phyloP scores from a whole-genome alignment of 2,888 invertebrate species.

The Drosophila nr. medialis region DNA sequence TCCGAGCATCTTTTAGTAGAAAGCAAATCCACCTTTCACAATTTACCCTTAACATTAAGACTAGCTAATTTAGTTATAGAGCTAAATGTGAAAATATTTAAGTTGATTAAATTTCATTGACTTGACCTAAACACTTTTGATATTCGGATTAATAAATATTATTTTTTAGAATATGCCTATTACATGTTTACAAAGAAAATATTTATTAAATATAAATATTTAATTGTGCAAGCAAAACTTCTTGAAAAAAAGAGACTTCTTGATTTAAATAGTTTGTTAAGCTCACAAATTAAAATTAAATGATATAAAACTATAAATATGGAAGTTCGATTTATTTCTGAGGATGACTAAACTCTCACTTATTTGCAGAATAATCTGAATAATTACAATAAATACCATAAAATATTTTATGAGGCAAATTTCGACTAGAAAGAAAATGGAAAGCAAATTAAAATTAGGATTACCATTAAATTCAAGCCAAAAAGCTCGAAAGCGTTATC shows the following conservation, averaged over 20 bases:
- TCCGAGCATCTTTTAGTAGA: background rate
- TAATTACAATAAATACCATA: background rate
- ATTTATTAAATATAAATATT: background rate
- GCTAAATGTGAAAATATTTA: background rate
- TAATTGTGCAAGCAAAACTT: background rate
- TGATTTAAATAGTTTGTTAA: background rate
- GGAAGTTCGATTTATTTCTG: too few species aligned
- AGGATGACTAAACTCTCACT: background rate
- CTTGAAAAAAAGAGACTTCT: fast-evolving
- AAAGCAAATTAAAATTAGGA: background rate
- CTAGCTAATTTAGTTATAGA: background rate
- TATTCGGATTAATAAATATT: background rate
- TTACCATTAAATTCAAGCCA: background rate
- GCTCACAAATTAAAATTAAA: background rate
- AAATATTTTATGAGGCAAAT: background rate
- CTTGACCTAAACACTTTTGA: background rate
- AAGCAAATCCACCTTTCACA: background rate
- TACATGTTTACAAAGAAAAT: background rate
- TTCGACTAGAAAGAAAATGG: background rate
- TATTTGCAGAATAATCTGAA: background rate
- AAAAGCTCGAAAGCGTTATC: background rate
- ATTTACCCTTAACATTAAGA: background rate
- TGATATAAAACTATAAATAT: background rate
- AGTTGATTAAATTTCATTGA: background rate
- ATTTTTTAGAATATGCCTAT: background rate